Evolutionary conservation across 1,140 invertebrate species (phyloP).

Genomic region (Pseudomyrmex sp.): DNA sequence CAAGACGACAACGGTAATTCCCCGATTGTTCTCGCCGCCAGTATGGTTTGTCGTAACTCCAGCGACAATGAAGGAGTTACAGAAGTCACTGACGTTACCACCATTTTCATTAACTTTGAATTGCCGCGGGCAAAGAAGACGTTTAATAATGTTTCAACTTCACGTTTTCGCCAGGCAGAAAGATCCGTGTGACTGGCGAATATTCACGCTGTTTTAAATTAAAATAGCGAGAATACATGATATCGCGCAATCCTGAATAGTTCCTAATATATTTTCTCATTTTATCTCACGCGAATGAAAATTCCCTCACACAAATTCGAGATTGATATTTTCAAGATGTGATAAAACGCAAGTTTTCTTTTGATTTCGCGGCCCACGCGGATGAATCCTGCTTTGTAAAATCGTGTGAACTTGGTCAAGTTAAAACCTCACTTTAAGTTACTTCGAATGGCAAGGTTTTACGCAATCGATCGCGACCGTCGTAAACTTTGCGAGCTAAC

Average conservation of each 20-base stretch:
- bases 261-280: not conserved
- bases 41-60: conserved; percentile 57
- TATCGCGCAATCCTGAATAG: not conserved
- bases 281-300: not conserved
- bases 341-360: not conserved
- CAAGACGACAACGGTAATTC: conserved; percentile 41
- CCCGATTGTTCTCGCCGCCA: conserved; percentile 47
- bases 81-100: conserved; percentile 35
- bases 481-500: not conserved
- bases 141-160: conserved; percentile 16
- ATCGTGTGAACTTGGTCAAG: not conserved
- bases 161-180: not conserved
- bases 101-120: conserved; percentile 55
- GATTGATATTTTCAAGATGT: not conserved
- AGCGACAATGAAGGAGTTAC: conserved; percentile 55
- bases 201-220: conserved; percentile 13
- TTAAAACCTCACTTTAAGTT: not conserved
- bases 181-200: not conserved
- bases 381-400: not conserved
- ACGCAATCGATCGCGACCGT: not conserved
- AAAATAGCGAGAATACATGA: conserved; percentile 33
- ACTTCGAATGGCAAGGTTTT: not conserved
- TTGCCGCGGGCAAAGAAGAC: conserved; percentile 12
- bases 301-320: not conserved
- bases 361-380: not conserved